Evolutionary conservation across 2,113 vertebrate species (phyloP), one percentile per base, ranked within the genome.

Genomic region (Paedocypris sp.): DNA sequence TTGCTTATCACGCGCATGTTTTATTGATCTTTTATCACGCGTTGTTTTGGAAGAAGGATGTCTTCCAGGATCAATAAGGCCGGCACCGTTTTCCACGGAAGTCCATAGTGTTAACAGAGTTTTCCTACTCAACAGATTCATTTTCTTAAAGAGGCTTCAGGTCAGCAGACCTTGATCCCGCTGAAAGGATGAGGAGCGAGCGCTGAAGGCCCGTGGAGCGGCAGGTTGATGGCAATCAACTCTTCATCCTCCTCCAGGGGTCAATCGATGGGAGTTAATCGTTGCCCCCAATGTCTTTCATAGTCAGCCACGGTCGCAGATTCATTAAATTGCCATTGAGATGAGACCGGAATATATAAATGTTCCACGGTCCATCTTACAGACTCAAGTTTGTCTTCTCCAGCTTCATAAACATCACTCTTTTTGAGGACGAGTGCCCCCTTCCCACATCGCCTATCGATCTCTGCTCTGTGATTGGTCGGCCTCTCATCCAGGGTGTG

Each of bases 121-220:
- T 83, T 87, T 88, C 83, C 87, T 90, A 88, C 88, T 87, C 86
- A 86, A 83, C 80, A 86, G 87, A 89, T 89, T 88, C 84, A 88
- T 90, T 89, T 82, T 79, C 78, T 76, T 74, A 54, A 88, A 85
- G 87, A 85, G 86, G 75, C 65, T 62, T 73, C 71, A 53, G 81
- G 85, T 86, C 82, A 88, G 76, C 85, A 10, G 84, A 73, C 82
- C 88, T 88, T 87, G 84, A 84, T 75, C 81, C 77, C 81, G 80
- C 82, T 26, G 56, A 73, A 70, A 79, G 67, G 73, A 61, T 76
- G 47, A 56, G 36, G 31, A 60, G 78, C n/a, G 77, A 64, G 65
- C 70, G 79, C 66, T 29, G 65, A 57, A 6, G 16, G 60, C 41
- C n/a, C n/a, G n/a, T n/a, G n/a, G n/a, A n/a, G n/a, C n/a, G n/a